Evolutionary conservation across 2,113 vertebrate genomes (phyloP), one percentile per base, ranked within the genome.

Genomic region (Propithecus coquereli): DNA sequence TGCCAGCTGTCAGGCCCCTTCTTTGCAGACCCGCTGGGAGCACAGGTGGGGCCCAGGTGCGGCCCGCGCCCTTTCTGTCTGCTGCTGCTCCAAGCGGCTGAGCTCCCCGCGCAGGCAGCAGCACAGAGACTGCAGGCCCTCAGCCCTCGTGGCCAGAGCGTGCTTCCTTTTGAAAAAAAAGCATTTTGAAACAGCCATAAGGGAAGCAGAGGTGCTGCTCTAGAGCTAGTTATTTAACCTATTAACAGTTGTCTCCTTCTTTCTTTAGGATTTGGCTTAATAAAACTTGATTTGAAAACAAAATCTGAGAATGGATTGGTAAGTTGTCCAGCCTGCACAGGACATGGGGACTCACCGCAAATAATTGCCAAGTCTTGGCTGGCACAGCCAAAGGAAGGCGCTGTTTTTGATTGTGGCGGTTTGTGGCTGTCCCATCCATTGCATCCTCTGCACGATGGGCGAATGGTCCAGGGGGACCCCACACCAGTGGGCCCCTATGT

Each of bases 281-380:
- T 99, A 98, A 99, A 99, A 97, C 98, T 99, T 95, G 99, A 99
- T 97, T 98, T 99, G 98, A 99, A 99, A 98, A 99, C 99, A 63
- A 99, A 99, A 98, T 99, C 99, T 87, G 99, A 99, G 98, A 99
- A 99, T 98, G 99, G 99, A 98, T 98, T 99, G 99, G 99, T 99
- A 98, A 99, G 99, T 99, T 91, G 30, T 85, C 66, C 43, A 16
- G 5, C 7, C 14, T 5, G 1, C 17, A 1, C 0, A 12, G 80
- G 68, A 30, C 23, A 3, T 17, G 16, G 34, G 3, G 37, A 27
- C 77, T 76, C 45, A 34, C 63, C 52, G 52, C 8, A 25, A 34
- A 4, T 54, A 57, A 20, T 11, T 83, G 71, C 22, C 5, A 0
- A 14, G 80, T 25, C 47, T 45, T 8, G 37, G 50, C 30, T 59